phyloP scores from a whole-genome alignment of 2,797 vertebrate species.

The Eulemur coronatus region DNA sequence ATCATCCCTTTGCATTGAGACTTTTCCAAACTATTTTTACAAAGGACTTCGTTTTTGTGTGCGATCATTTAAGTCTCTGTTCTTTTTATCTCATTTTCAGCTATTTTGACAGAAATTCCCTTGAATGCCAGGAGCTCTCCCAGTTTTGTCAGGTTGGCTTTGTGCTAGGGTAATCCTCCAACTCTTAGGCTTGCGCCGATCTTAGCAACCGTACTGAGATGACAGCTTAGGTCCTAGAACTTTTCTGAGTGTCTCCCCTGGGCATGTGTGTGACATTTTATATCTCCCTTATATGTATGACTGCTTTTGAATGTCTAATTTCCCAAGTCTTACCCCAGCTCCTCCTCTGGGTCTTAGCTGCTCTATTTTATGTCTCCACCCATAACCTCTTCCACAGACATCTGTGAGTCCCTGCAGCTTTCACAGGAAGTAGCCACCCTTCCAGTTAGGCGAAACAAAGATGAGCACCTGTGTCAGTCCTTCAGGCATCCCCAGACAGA shows the following conservation, averaged over 20 bases:
- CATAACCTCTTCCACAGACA: neutral
- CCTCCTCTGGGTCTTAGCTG: neutral
- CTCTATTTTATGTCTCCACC: neutral
- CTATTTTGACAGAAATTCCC: neutral
- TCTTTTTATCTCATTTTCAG: neutral
- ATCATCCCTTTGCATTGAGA: neutral
- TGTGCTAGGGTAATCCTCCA: neutral
- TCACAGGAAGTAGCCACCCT: neutral
- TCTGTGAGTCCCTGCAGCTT: neutral
- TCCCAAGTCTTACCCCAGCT: neutral
- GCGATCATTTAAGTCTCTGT: neutral
- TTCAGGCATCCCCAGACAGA: neutral
- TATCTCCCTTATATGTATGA: neutral
- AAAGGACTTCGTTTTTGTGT: neutral
- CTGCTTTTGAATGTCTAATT: neutral
- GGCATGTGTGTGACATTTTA: neutral
- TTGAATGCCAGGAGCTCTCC: neutral
- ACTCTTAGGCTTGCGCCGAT: neutral
- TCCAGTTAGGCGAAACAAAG: neutral
- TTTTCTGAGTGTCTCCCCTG: neutral
- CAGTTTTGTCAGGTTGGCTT: neutral
- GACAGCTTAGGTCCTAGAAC: neutral
- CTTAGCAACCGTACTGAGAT: neutral
- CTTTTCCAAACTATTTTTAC: neutral
- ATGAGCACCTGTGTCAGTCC: neutral